Percentiles rank a stretch among this genome's conserved stretches.
Conservation (phyloP, 1,140 invertebrate genomes). For the Pemphigus obesinymphae region DNA sequence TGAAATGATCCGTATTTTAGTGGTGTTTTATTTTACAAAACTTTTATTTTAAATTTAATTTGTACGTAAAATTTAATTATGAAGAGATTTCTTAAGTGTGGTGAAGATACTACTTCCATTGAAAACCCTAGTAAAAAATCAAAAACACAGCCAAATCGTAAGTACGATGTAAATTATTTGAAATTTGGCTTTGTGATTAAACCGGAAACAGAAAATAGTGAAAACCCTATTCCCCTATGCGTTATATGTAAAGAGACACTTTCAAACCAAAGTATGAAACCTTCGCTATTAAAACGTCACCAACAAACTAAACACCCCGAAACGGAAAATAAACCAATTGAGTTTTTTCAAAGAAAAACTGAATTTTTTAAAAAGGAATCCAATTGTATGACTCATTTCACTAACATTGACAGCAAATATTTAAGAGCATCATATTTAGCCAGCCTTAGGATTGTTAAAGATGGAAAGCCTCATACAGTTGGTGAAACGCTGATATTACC, state of each 20-base stretch:
- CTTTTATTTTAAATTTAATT: too few relatives aligned
- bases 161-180: slow-evolving; percentile 8
- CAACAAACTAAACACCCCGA: too few relatives aligned
- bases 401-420: not conserved
- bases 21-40: too few relatives aligned
- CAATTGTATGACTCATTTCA: not conserved
- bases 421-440: not conserved
- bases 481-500: slow-evolving; percentile 50
- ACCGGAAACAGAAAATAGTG: not conserved
- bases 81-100: slow-evolving; percentile 10
- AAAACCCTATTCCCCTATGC: slow-evolving; percentile 5
- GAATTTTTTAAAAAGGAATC: too few relatives aligned
- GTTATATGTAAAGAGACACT: not conserved
- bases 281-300: too few relatives aligned
- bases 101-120: not conserved
- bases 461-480: slow-evolving; percentile 46
- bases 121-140: not conserved
- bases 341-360: too few relatives aligned
- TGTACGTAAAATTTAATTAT: slow-evolving; percentile 2
- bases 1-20: too few relatives aligned
- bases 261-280: slow-evolving; percentile 5
- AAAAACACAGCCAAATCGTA: too few relatives aligned
- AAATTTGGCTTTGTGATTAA: not conserved
- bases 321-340: too few relatives aligned
- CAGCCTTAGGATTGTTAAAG: slow-evolving; percentile 7